Conservation (phyloP, 2,888 invertebrate genomes). For the Eilema depressum region DNA sequence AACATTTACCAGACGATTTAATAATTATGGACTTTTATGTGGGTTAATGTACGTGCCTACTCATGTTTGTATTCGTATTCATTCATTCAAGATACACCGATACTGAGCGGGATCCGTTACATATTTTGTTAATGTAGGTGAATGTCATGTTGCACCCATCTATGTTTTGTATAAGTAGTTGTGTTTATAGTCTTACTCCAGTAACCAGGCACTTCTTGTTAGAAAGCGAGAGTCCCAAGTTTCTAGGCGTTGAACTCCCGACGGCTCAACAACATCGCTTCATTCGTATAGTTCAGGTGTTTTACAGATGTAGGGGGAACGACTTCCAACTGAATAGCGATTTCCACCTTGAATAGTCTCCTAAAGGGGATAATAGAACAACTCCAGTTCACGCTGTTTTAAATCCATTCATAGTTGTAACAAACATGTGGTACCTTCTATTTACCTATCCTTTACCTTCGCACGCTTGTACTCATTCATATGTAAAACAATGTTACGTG, state of each 20-base stretch:
- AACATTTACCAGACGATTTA: slow-evolving; percentile 81
- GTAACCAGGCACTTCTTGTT: slow-evolving; percentile 74
- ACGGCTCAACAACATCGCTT: slow-evolving; percentile 63
- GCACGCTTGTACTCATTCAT: slow-evolving; percentile 43
- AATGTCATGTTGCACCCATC: slow-evolving; percentile 67
- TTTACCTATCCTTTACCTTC: slow-evolving; percentile 36
- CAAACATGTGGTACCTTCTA: slow-evolving; percentile 28
- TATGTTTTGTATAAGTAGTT: slow-evolving; percentile 65
- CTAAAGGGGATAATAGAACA: neutral
- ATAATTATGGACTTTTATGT: slow-evolving; percentile 79
- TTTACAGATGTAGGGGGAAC: slow-evolving; percentile 39
- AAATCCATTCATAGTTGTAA: slow-evolving; percentile 26
- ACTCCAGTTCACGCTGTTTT: slow-evolving; percentile 8
- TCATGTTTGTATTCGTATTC: slow-evolving; percentile 60
- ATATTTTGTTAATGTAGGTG: slow-evolving; percentile 60
- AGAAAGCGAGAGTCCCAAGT: slow-evolving; percentile 82
- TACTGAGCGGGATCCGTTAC: slow-evolving; percentile 51
- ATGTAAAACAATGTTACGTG: slow-evolving; percentile 56
- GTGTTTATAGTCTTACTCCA: slow-evolving; percentile 68
- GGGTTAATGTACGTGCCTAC: slow-evolving; percentile 69
- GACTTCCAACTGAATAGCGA: slow-evolving; percentile 20
- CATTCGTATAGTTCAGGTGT: slow-evolving; percentile 53
- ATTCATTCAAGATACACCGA: slow-evolving; percentile 60
- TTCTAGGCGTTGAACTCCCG: slow-evolving; percentile 69
- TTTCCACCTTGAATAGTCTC: slow-evolving; percentile 11